Base-by-base conservation (phyloP, 2,888 invertebrate species). In the Linnaemya vulpina region DNA sequence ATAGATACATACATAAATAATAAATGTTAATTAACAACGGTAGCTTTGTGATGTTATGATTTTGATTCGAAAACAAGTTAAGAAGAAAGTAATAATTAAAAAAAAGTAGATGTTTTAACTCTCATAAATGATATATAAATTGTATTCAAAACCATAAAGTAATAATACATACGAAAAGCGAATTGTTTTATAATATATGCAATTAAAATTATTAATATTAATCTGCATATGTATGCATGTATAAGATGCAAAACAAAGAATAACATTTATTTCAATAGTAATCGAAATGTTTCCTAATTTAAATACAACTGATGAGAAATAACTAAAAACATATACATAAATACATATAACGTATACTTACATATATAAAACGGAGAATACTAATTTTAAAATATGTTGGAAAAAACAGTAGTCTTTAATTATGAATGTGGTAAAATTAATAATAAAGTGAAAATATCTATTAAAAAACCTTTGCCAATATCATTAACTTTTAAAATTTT, bases 341-440 rank as follows among this genome's bases (percentile, higher is more conserved):
- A 63, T 62, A 60, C n/a, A 70, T 20, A 51, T 10, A 67, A 65
- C 40, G 79, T n/a, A 84, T 20, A 62, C 35, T 65, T 68, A 65
- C n/a, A 53, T 30, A 49, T 68, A 75, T 73, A 82, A 75, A 88
- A 87, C 73, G 53, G 75, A 49, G 60, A 74, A 74, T 60, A 81
- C 58, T 67, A 67, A 80, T 78, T 83, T 77, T 77, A 65, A 73
- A 62, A 65, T 83, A 84, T 76, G 77, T 81, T 80, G 65, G n/a
- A n/a, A 62, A 71, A 82, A 86, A 85, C 65, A 81, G 73, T 90
- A 90, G 90, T 89, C 87, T 90, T 87, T 91, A 91, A 90, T 89
- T 89, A 89, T 91, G 88, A 89, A 90, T 91, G 91, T 91, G 90
- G 90, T 90, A 91, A 88, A 89, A 90, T 73, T 83, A 79, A 89